phyloP scores from a whole-genome alignment of 2,888 invertebrate genomes.

The Pachydiplax longipennis region DNA sequence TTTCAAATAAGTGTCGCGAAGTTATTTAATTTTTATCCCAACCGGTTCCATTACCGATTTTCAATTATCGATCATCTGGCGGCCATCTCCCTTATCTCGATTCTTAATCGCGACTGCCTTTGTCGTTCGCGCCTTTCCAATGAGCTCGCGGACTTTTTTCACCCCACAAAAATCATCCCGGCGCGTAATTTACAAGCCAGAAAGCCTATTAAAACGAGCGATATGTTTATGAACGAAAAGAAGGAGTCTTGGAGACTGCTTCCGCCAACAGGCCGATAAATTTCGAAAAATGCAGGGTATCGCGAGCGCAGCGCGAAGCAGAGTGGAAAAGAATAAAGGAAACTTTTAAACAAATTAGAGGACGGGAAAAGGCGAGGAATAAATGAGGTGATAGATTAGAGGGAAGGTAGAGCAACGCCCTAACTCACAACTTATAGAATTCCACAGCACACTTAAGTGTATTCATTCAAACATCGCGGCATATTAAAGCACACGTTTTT shows the following conservation, averaged over 20 bases:
- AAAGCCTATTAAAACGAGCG: not conserved
- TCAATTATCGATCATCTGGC: not conserved
- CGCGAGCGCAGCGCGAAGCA: not conserved
- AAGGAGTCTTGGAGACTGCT: not conserved
- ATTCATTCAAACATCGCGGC: too few species aligned
- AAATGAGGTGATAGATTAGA: not conserved
- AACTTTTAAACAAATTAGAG: not conserved
- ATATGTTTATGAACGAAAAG: not conserved
- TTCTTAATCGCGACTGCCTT: not conserved
- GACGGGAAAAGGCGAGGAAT: not conserved
- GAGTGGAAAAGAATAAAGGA: not conserved
- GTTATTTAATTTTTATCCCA: not conserved
- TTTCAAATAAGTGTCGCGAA: not conserved
- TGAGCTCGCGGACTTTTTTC: not conserved
- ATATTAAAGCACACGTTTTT: too few species aligned
- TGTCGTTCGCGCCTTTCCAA: not conserved
- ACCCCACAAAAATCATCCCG: not conserved
- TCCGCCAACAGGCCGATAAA: not conserved
- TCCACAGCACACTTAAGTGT: too few species aligned
- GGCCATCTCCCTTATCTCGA: not conserved
- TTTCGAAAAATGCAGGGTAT: not conserved
- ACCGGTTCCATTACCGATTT: not conserved
- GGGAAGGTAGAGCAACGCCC: not conserved
- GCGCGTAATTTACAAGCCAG: not conserved
- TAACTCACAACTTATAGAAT: too few species aligned